These are phyloP conservation scores for Heterocephalus glaber DNA, from an alignment of 2,113 vertebrate genomes.

Conservation along the genomic window DNA sequence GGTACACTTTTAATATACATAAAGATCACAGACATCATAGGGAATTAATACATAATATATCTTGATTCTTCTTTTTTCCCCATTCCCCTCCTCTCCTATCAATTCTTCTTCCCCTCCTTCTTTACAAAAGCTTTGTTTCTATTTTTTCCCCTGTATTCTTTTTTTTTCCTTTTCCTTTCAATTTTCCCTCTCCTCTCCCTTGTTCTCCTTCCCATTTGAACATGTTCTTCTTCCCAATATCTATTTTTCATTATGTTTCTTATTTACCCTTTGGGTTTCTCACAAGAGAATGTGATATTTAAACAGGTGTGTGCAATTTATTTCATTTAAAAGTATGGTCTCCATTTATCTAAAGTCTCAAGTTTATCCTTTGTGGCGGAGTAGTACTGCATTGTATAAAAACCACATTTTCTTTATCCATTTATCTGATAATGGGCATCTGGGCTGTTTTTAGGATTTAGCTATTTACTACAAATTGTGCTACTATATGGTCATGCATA, in stretches of 20 bases:
- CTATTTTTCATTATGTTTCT: neutral
- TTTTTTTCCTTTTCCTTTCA: neutral
- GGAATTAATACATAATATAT: neutral
- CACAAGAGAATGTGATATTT: neutral
- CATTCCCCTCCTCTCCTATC: neutral
- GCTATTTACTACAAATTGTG: neutral
- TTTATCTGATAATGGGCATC: neutral
- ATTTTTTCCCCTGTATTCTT: neutral
- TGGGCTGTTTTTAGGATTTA: neutral
- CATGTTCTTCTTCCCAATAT: neutral
- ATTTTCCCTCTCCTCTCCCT: neutral
- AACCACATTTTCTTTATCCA: neutral
- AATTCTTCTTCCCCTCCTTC: neutral
- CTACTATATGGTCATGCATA: neutral
- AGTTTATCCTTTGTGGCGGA: neutral
- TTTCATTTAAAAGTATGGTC: neutral
- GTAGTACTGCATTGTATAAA: neutral
- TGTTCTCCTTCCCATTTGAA: neutral
- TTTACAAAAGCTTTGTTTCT: neutral
- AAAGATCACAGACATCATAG: neutral
- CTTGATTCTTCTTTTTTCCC: neutral
- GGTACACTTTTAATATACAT: neutral
- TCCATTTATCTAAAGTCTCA: neutral
- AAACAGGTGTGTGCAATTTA: neutral
- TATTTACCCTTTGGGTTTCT: neutral